These are phyloP conservation scores for Mormyrus lacerda DNA, from an alignment of 2,113 vertebrate genomes.

Conservation along the genomic window DNA sequence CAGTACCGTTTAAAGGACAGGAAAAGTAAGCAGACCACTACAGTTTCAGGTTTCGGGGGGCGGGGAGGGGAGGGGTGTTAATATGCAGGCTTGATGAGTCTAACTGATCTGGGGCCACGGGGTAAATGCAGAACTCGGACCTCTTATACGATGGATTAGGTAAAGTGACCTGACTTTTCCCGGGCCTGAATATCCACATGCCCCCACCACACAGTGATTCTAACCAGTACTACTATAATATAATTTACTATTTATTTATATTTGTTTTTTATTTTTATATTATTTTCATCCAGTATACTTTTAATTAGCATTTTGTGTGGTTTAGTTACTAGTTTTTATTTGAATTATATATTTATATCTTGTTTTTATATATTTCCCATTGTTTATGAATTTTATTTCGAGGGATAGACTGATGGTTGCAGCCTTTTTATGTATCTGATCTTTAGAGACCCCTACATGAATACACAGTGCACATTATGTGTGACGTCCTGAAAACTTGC, in stretches of 20 bases:
- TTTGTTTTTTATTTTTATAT: neutral
- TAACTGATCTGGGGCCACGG: neutral
- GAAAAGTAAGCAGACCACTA: neutral
- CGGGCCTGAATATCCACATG: neutral
- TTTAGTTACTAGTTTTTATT: neutral
- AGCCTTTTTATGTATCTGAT: neutral
- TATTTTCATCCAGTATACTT: neutral
- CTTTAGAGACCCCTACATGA: neutral
- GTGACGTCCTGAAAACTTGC: neutral
- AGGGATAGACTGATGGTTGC: neutral
- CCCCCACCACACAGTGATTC: neutral
- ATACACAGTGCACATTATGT: neutral
- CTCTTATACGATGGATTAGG: neutral
- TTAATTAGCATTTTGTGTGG: neutral
- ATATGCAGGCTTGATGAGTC: neutral
- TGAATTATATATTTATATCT: neutral
- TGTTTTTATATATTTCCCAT: neutral
- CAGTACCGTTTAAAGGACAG: neutral
- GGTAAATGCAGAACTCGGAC: neutral
- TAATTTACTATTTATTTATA: neutral
- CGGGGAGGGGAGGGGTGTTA: neutral
- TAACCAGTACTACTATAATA: neutral
- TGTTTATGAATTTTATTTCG: neutral
- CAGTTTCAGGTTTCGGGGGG: neutral
- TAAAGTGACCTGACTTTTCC: neutral